Evolutionary conservation across 2,113 vertebrate species (phyloP).

Genomic region (Penelope pileata): DNA sequence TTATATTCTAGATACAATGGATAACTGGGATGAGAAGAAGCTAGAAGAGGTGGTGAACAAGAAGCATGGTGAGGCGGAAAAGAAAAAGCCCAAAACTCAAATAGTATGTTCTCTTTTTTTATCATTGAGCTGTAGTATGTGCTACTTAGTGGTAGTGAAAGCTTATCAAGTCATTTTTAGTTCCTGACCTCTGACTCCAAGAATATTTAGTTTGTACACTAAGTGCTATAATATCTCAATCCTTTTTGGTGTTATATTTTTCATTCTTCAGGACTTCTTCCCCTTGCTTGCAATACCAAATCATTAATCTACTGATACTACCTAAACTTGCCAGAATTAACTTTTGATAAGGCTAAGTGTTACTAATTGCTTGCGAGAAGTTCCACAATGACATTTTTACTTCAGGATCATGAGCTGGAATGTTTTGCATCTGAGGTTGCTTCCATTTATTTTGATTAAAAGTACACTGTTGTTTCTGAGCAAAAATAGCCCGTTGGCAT

Average conservation of each 20-base stretch:
- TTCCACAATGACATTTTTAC: neutral
- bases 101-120: conserved; percentile 86
- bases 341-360: too few species aligned
- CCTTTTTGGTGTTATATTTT: neutral
- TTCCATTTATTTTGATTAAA: neutral
- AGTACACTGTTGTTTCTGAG: rapidly evolving
- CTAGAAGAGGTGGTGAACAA: conserved; percentile 97
- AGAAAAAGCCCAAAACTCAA: conserved; percentile 96
- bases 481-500: neutral
- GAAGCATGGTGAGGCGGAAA: conserved; percentile 97
- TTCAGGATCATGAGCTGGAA: neutral
- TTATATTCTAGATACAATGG: conserved; percentile 91
- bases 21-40: conserved; percentile 99
- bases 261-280: neutral
- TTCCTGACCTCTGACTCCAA: neutral
- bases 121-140: conserved; percentile 27
- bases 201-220: neutral
- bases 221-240: neutral
- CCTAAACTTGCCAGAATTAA: neutral
- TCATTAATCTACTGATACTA: neutral
- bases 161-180: neutral
- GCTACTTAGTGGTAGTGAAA: conserved; percentile 25
- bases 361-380: neutral
- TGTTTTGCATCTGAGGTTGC: neutral
- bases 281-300: neutral